Conservation (phyloP, 2,797 vertebrate genomes). For the Alauda arvensis region DNA sequence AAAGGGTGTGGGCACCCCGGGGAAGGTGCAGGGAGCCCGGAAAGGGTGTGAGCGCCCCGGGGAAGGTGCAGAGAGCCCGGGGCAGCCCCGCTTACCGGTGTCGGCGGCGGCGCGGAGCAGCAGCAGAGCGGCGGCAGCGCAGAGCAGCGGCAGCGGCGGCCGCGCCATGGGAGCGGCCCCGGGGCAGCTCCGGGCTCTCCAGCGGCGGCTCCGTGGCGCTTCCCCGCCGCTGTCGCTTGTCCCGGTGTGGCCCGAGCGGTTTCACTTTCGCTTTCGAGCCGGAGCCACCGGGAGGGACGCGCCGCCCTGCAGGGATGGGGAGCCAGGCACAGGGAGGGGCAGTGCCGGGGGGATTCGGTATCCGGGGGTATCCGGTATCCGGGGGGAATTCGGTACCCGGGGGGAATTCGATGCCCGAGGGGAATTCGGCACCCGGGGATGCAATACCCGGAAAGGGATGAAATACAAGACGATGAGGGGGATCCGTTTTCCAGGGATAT, state of each 20-base stretch:
- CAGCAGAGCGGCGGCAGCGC: not conserved
- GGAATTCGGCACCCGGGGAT: too few relatives aligned
- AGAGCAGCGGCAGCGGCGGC: not conserved
- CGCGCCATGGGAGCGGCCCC: not conserved
- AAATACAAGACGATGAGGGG: too few relatives aligned
- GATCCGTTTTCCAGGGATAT: accelerated
- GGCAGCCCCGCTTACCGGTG: not conserved
- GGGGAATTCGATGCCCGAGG: not conserved
- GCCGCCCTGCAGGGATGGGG: not conserved
- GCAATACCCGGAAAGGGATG: too few relatives aligned
- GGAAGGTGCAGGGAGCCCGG: too few relatives aligned
- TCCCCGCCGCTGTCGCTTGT: not conserved
- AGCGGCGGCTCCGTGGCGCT: not conserved
- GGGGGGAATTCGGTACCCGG: too few relatives aligned
- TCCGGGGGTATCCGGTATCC: not conserved
- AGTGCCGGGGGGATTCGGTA: not conserved
- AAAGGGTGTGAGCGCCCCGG: not conserved
- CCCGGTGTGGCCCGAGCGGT: not conserved
- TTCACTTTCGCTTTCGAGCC: not conserved
- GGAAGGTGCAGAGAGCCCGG: not conserved
- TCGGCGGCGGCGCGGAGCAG: not conserved
- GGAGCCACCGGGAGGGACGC: not conserved
- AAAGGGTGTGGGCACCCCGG: accelerated
- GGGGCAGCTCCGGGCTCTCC: not conserved
- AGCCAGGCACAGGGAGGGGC: too few relatives aligned